Evolutionary conservation across 2,113 vertebrate species (phyloP), one percentile per base, ranked within the genome.

Genomic region (Camelus bactrianus): DNA sequence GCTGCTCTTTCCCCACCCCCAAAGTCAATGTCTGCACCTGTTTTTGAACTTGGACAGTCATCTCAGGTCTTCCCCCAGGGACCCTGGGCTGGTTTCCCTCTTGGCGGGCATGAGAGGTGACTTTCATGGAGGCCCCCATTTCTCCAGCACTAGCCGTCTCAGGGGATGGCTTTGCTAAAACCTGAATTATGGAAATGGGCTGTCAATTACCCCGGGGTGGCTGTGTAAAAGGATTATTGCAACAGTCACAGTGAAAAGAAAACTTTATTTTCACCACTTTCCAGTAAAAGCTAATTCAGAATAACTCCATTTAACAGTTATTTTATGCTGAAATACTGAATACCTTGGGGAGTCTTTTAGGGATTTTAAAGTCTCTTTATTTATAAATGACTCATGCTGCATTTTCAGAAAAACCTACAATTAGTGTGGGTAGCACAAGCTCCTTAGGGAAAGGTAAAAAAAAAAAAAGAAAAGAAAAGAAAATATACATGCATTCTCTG

Each of bases 391-490:
- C 99, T 99, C 99, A 99, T 99, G 98, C 98, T 98, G 98, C 98
- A 99, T 99, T 99, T 99, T 99, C 98, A 99, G 99, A 99, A 99
- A 99, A 99, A 99, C 98, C 99, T 99, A 99, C 99, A 99, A 99
- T 99, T 99, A 99, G 99, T 99, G 99, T 99, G 99, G 99, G 99
- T 99, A 98, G 99, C 98, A 98, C 98, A 98, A 98, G 98, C 98
- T 99, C 99, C 99, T 98, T 98, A 95, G 98, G 98, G 98, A 99
- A 98, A 98, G 98, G 98, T 98, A 82, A 97, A 97, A 98, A 98
- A 98, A 98, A 98, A 97, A 14, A 95, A 98, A 79, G 98, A 94
- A 98, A 96, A 98, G 97, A 97, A 97, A 98, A 97, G 97, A 98
- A 98, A 98, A 98, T 97, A 98, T 95, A 96, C 97, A 97, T 69